Evolutionary conservation across 2,888 invertebrate species (phyloP).

Genomic region (Eupithecia subfuscata): DNA sequence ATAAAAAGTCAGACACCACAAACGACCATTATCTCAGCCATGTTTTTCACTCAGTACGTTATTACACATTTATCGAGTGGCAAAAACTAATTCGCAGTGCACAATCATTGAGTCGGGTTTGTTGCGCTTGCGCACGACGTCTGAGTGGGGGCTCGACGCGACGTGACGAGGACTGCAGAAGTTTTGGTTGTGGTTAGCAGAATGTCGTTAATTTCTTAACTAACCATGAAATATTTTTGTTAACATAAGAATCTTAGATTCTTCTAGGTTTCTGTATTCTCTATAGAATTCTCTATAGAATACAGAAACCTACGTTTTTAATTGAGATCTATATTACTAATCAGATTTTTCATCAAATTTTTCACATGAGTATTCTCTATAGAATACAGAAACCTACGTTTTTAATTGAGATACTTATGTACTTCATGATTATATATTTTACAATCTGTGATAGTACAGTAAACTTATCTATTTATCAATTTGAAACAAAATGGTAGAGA

Average conservation of each 20-base stretch:
- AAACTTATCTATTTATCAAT: not conserved
- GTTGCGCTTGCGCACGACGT: constrained; percentile 22
- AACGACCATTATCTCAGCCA: constrained; percentile 43
- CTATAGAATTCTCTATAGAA: no score
- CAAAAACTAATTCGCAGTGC: constrained; percentile 60
- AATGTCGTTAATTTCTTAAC: not conserved
- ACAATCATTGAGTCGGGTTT: constrained; percentile 62
- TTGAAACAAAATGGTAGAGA: not conserved
- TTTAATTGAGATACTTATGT: no score
- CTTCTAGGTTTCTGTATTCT: no score
- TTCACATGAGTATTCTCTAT: no score
- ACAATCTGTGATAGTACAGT: not conserved
- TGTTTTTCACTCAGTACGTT: constrained; percentile 39
- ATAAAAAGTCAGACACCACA: constrained; percentile 39
- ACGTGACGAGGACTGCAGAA: not conserved
- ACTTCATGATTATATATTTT: no score
- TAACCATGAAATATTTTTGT: not conserved
- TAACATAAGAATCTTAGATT: not conserved
- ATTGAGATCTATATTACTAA: no score
- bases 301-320: no score
- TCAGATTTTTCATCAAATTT: no score
- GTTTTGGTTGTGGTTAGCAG: not conserved
- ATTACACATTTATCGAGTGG: constrained; percentile 60
- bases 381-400: no score
- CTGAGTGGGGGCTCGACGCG: not conserved